Evolutionary conservation across 2,797 vertebrate genomes (phyloP).

Genomic region (Microctenopoma stevenorrisi): DNA sequence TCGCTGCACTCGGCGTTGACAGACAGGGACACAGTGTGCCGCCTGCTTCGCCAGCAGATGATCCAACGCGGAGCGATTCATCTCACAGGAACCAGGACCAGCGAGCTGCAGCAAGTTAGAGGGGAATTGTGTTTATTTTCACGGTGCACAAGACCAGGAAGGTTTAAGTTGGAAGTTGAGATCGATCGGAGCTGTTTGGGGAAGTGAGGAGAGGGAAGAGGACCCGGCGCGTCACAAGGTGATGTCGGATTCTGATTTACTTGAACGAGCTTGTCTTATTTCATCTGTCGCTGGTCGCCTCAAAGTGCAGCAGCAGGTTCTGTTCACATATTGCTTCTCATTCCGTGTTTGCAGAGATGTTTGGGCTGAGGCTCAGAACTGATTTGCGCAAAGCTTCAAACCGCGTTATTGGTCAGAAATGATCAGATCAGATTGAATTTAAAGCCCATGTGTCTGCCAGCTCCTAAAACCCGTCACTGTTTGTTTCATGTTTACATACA

Average conservation of each 20-base stretch:
- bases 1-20: slow-evolving; percentile 14
- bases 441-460: slow-evolving; percentile 26
- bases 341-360: slow-evolving; percentile 5
- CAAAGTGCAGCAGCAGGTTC: slow-evolving; percentile 46
- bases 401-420: slow-evolving; percentile 10
- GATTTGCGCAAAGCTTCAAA: background rate
- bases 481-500: background rate
- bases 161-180: slow-evolving; percentile 27
- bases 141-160: background rate
- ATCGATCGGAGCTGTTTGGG: slow-evolving; percentile 18
- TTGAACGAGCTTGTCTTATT: slow-evolving; percentile 62
- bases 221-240: slow-evolving; percentile 18
- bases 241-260: slow-evolving; percentile 46
- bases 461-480: slow-evolving; percentile 18
- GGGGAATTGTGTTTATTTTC: background rate
- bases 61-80: slow-evolving; percentile 10
- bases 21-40: background rate
- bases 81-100: background rate
- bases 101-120: slow-evolving; percentile 41
- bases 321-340: background rate
- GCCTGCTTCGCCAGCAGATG: background rate
- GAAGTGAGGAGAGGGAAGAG: slow-evolving; percentile 2
- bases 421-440: slow-evolving; percentile 25
- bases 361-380: background rate
- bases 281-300: slow-evolving; percentile 23